Evolutionary conservation across 2,888 invertebrate genomes (phyloP), one percentile per base, ranked within the genome.

Genomic region (Stenodera caucasica): DNA sequence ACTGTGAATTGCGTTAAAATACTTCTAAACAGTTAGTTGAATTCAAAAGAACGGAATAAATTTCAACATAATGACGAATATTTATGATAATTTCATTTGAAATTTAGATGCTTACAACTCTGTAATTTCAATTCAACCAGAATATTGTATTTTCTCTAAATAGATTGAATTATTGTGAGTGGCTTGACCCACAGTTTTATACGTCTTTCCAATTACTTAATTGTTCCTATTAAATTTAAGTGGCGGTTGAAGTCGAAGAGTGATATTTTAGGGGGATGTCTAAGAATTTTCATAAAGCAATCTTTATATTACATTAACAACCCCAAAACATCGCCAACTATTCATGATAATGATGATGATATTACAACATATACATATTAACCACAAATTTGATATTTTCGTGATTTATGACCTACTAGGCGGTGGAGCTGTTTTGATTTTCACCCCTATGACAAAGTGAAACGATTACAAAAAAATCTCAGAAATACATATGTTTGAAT

Each of bases 231-330:
- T 45, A 45, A 23, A 23, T 45, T 21, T 45, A 23, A 45, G 45
- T 23, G 23, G 21, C 1, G 21, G 45, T 45, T n/a, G 12, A 4
- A 45, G 23, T 21, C 23, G 18, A 5, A 23, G 21, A 12, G 45
- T 45, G 18, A 45, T 3, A 40, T 40, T 23, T 45, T 21, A 15
- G 23, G 45, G 45, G 45, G 3, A n/a, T 21, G 11, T 23, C 21
- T n/a, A 18, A n/a, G 21, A 45, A 45, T 45, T 45, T 45, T 12
- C 45, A 45, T 45, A 45, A 45, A 21, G 45, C 45, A 45, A 45
- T 45, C 45, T 45, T 21, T 45, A 45, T 45, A 45, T 21, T 45
- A 45, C 18, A 45, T 45, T 11, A 45, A 45, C 21, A 9, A 21
- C 45, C 6, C n/a, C n/a, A n/a, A n/a, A n/a, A n/a, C n/a, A n/a